Evolutionary conservation across 2,888 invertebrate species (phyloP).

Genomic region (Melinaea menophilus): DNA sequence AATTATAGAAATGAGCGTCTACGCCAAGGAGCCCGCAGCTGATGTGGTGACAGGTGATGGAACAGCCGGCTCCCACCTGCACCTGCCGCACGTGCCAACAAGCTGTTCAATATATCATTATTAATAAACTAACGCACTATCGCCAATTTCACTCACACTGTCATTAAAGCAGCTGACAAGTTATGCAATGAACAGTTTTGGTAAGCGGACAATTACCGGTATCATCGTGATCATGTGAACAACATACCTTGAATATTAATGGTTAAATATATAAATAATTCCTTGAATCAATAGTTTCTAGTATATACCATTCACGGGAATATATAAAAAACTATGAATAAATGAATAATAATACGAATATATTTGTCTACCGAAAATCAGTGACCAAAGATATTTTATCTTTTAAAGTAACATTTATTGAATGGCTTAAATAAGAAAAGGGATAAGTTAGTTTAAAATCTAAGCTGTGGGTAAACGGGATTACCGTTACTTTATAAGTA

Average conservation of each 20-base stretch:
- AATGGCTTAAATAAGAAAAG: too few relatives aligned
- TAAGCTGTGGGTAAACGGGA: neutral
- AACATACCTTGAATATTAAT: constrained; percentile 29
- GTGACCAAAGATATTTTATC: neutral
- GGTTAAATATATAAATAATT: constrained; percentile 23
- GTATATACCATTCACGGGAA: constrained; percentile 40
- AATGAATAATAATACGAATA: constrained; percentile 28
- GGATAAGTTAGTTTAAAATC: neutral
- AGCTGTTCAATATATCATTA: constrained; percentile 61
- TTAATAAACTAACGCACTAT: constrained; percentile 48
- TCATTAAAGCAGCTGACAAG: constrained; percentile 46
- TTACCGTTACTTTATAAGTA: constrained; percentile 7
- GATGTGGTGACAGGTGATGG: constrained; percentile 71
- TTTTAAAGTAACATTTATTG: neutral
- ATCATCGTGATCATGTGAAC: constrained; percentile 23
- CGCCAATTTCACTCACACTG: constrained; percentile 26
- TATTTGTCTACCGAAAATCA: constrained; percentile 12
- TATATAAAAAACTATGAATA: constrained; percentile 24
- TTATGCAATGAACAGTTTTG: constrained; percentile 36
- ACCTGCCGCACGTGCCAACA: constrained; percentile 61
- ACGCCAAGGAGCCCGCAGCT: constrained; percentile 64
- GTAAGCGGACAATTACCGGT: constrained; percentile 29
- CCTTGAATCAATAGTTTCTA: constrained; percentile 46
- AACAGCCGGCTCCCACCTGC: constrained; percentile 70
- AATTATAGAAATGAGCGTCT: constrained; percentile 31